Conservation (phyloP, 2,113 vertebrate genomes). For the Tupaia chinensis region DNA sequence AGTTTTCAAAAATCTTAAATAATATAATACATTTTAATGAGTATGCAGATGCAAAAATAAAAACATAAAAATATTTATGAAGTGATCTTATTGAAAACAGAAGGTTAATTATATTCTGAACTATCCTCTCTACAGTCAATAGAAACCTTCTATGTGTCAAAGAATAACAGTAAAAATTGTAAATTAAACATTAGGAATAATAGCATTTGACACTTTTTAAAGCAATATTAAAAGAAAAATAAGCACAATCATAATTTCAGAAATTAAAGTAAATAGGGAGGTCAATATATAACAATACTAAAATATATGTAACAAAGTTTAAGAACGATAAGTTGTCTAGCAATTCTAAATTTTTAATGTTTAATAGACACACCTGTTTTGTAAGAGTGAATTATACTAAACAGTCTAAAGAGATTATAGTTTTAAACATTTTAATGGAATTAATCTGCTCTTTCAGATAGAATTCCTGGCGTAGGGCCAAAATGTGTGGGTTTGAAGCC, state of each 20-base stretch:
- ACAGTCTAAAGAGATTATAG: background rate
- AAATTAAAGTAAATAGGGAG: background rate
- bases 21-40: background rate
- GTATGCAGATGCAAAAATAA: background rate
- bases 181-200: background rate
- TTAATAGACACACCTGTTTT: background rate
- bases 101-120: background rate
- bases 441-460: background rate
- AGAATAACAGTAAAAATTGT: background rate
- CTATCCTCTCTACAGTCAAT: background rate
- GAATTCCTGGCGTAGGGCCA: background rate
- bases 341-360: background rate
- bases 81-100: background rate
- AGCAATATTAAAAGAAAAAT: background rate
- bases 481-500: background rate
- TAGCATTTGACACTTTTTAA: background rate
- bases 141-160: background rate
- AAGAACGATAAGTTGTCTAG: background rate
- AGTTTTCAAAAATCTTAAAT: background rate
- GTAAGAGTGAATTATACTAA: background rate
- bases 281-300: background rate
- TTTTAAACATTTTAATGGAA: background rate
- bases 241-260: background rate
- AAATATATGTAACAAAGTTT: background rate
- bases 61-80: background rate